Evolutionary conservation across 2,113 vertebrate species (phyloP), one percentile per base, ranked within the genome.

Genomic region (Perca flavescens): DNA sequence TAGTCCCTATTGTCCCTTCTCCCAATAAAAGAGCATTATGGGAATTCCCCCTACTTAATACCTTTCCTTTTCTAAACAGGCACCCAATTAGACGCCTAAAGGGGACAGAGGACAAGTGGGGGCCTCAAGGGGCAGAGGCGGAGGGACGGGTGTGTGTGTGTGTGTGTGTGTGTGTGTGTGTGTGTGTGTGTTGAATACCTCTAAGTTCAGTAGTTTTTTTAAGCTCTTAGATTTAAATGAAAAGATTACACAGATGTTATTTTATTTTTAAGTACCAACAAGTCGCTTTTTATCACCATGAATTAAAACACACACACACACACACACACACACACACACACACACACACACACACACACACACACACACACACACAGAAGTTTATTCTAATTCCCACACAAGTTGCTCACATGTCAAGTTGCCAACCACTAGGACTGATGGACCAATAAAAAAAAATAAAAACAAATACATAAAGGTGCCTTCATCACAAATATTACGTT

Each of bases 51-150:
- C 88, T 56, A 88, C 90, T 90, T 92, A 92, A 91, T 87, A 92
- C 89, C 82, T 92, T 93, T 91, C 82, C 87, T 74, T 89, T 93
- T 90, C 86, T 66, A 90, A 89, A 93, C 89, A 93, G 88, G 89
- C 83, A 60, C 82, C 88, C 89, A 91, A 93, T 92, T 92, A 92
- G 85, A 89, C 57, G 77, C 66, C 91, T 81, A 61, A 81, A 88
- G 89, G 88, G 58, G 25, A 77, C 76, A 34, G 67, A 86, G 90
- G 79, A 92, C 90, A 85, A 92, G 89, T 85, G 85, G 85, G 64
- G 56, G 74, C 77, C 83, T 83, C 21, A 13, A 57, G 80, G 82
- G 82, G 64, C 10, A n/a, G 28, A 69, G 49, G 16, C 4, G 3
- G 9, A 16, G 52, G 50, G 50, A 61, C 13, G 19, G 64, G 60